Evolutionary conservation across 2,888 invertebrate species (phyloP).

Genomic region (Carabus problematicus): DNA sequence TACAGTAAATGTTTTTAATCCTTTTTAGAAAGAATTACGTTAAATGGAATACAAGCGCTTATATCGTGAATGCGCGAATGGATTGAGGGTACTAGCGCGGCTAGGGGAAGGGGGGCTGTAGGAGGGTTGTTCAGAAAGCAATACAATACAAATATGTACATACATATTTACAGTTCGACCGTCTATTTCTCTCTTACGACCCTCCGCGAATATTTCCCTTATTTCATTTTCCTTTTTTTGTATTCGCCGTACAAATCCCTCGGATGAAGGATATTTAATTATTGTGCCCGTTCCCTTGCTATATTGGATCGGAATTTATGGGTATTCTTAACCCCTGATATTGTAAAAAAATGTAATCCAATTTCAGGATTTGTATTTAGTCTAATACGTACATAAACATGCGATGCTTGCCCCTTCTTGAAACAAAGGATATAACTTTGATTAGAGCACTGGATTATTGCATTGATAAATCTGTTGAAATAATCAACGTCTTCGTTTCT

Average conservation of each 20-base stretch:
- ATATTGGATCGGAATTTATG: constrained; percentile 26
- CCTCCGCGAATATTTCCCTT: constrained; percentile 20
- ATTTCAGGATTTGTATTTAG: constrained; percentile 27
- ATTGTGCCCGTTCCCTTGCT: constrained; percentile 25
- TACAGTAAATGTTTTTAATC: too few relatives aligned
- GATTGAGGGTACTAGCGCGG: too few relatives aligned
- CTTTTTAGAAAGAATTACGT: too few relatives aligned
- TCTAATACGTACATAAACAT: constrained; percentile 30
- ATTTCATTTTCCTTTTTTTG: constrained; percentile 38
- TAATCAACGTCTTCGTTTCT: constrained; percentile 16
- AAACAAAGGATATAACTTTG: too few relatives aligned
- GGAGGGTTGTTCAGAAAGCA: neutral
- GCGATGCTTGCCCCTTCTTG: neutral
- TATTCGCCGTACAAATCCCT: constrained; percentile 23
- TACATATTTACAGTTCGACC: constrained; percentile 32
- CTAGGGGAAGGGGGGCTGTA: too few relatives aligned
- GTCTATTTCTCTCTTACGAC: neutral
- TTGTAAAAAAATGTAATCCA: constrained; percentile 38
- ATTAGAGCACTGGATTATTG: constrained; percentile 12
- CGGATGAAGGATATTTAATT: constrained; percentile 36
- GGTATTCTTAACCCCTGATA: constrained; percentile 27
- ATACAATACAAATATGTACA: constrained; percentile 24
- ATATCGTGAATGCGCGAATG: too few relatives aligned
- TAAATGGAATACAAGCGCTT: too few relatives aligned
- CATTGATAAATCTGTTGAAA: constrained; percentile 28